Evolutionary conservation across 1,140 invertebrate species (phyloP).

Genomic region (Armadillidium nasatum): DNA sequence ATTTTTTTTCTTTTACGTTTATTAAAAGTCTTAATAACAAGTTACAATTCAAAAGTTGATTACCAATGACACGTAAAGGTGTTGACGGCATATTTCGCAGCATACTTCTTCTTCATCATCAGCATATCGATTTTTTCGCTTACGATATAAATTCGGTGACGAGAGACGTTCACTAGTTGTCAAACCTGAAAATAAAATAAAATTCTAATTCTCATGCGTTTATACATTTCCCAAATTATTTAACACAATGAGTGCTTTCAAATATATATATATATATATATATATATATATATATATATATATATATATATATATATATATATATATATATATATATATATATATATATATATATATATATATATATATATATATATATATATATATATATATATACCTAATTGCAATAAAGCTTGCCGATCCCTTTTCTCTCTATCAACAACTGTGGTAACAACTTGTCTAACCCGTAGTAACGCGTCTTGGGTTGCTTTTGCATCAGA

Average conservation of each 20-base stretch:
- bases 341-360: too few relatives aligned
- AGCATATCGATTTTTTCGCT: neutral
- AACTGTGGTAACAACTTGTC: conserved; percentile 44
- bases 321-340: too few relatives aligned
- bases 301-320: too few relatives aligned
- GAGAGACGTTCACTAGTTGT: neutral
- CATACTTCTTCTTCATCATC: neutral
- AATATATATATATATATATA: too few relatives aligned
- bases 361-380: too few relatives aligned
- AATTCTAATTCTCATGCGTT: neutral
- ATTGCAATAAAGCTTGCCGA: neutral
- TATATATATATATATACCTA: neutral
- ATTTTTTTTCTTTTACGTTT: too few relatives aligned
- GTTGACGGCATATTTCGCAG: conserved; percentile 3
- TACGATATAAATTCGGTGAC: neutral
- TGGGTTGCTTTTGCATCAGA: conserved; percentile 63
- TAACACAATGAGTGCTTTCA: too few relatives aligned
- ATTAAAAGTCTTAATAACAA: neutral
- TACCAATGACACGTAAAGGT: neutral
- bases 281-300: too few relatives aligned
- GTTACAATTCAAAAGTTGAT: neutral
- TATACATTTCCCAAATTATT: too few relatives aligned
- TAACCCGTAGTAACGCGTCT: conserved; percentile 60
- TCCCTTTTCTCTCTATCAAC: conserved; percentile 8
- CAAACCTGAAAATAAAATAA: neutral